Evolutionary conservation across 1,140 invertebrate genomes (phyloP), one percentile per base, ranked within the genome.

Genomic region (Leucophenga varia): DNA sequence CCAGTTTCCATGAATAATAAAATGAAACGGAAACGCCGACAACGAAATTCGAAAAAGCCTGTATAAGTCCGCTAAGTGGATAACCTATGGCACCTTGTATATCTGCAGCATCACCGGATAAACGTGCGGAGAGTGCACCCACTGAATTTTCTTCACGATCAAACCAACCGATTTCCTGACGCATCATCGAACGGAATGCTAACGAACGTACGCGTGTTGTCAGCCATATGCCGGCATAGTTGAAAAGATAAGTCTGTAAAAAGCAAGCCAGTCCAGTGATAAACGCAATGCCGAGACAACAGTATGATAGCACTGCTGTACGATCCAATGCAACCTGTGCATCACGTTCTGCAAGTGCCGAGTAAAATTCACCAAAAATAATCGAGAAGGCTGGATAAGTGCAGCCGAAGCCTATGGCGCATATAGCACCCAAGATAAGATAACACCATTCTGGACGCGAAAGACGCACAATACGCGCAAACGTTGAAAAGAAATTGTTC

Each of bases 11-110:
- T 43, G 89, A 84, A 67, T 85, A 93, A 45, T 82, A 84, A 71
- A 94, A 80, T 1, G 89, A 84, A 30, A 95, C 75, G 1, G 83
- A 73, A 34, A 91, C 78, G 5, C 87, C 85, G 2, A 89, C 75
- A 0, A 82, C 72, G 1, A 95, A 76, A 1, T 89, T 92, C 7
- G 88, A 83, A 3, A 88, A 48, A 0, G 88, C 84, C 64, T 93
- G 90, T 10, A 93, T 73, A 34, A 93, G 83, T 2, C 85, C 82
- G 3, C 90, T 91, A 4, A 94, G 76, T 10, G 89, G 80, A 46
- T 85, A 83, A 1, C 92, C 91, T 0, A 91, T 92, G 0, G 90
- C 85, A 17, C 89, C 90, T 76, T 93, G 89, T 3, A 93, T 85
- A 10, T 83, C 84, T 1, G 88, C 81, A 1, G 89, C 89, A 65